Conservation (phyloP, 2,888 invertebrate species). For the Elegia similella region DNA sequence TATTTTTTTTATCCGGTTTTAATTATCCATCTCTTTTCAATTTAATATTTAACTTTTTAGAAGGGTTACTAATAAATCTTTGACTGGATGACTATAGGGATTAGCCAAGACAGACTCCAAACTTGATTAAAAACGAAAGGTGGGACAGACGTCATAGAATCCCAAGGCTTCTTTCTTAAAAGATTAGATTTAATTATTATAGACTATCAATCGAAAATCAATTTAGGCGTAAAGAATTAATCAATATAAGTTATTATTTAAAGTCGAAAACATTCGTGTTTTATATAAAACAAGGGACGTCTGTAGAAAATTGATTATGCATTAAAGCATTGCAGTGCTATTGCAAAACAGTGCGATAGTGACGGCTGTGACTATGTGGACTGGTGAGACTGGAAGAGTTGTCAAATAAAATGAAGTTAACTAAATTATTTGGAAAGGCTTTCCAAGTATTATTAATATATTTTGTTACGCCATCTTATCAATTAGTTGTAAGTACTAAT, state of each 20-base stretch:
- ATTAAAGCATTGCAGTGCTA: background rate
- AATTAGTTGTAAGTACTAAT: background rate
- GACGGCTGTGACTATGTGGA: background rate
- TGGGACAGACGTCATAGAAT: no score
- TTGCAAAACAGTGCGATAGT: conserved; percentile 1
- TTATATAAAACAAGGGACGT: background rate
- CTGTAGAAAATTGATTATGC: conserved; percentile 2
- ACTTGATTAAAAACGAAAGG: no score
- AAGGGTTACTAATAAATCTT: no score
- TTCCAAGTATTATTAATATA: background rate
- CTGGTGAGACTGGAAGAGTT: background rate
- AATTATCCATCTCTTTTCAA: no score
- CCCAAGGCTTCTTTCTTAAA: no score
- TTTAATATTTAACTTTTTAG: no score
- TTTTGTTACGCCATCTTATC: background rate
- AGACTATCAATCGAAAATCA: background rate
- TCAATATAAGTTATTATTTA: background rate
- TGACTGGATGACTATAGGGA: no score
- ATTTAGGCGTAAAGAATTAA: background rate
- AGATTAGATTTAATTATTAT: no score
- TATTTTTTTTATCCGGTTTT: no score
- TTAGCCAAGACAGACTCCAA: no score
- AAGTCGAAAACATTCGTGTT: background rate
- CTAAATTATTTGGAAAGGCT: background rate
- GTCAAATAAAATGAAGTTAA: background rate